Percentiles rank a stretch among this genome's conserved stretches.
phyloP scores from a whole-genome alignment of 1,140 invertebrate genomes.

The Brachionus paranguensis region DNA sequence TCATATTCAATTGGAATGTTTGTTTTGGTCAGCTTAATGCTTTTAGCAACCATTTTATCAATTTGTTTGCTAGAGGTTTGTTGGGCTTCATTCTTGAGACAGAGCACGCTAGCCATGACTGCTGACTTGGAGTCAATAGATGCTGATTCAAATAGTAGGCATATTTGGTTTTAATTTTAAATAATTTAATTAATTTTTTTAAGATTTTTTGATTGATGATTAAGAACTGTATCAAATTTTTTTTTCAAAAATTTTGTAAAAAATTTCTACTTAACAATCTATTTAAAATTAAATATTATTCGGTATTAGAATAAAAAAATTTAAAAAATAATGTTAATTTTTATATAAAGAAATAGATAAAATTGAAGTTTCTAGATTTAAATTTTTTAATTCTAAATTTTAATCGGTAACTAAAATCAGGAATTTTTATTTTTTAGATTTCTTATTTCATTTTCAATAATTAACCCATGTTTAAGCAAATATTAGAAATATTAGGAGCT shows the following conservation, averaged over 20 bases:
- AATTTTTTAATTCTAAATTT: too few relatives aligned
- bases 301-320: too few relatives aligned
- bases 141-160: conserved; percentile 24
- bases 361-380: too few relatives aligned
- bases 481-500: too few relatives aligned
- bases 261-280: too few relatives aligned
- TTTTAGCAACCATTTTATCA: not conserved
- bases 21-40: not conserved
- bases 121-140: not conserved
- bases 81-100: conserved; percentile 25
- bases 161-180: not conserved
- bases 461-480: too few relatives aligned
- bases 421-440: too few relatives aligned
- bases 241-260: not conserved
- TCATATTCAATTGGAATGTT: not conserved
- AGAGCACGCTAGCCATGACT: not conserved
- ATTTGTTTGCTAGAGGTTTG: not conserved
- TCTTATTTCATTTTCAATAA: too few relatives aligned
- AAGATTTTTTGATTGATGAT: conserved; percentile 18
- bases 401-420: too few relatives aligned
- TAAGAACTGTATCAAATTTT: not conserved
- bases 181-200: not conserved
- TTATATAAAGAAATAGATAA: too few relatives aligned
- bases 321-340: too few relatives aligned
- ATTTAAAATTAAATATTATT: too few relatives aligned